Evolutionary conservation across 2,113 vertebrate species (phyloP), one percentile per base, ranked within the genome.

Genomic region (Crotalus helleri): DNA sequence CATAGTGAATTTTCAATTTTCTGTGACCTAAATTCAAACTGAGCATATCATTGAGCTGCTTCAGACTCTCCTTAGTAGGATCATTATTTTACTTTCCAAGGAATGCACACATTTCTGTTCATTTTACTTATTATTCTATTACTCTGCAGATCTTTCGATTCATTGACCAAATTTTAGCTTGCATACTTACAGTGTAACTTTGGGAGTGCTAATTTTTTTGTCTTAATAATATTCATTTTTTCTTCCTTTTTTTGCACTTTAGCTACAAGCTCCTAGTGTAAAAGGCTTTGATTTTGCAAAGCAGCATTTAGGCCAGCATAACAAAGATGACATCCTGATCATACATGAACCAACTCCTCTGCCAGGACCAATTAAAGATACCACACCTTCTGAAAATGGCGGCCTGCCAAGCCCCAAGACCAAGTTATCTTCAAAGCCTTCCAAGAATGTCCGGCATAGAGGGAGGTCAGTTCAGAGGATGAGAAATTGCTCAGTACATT

Each of bases 281-380:
- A 99, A 99, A 97, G 99, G 99, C 94, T 99, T 99, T 85, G 99
- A 99, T 96, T 99, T 99, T 97, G 99, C 99, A 91, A 99, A 99
- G 97, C 99, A 99, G 94, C 99, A 99, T 96, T 98, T 99, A 96
- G 99, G 99, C 55, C 99, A 99, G 97, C 99, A 99, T 97, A 99
- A 97, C 94, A 99, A 99, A 96, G 99, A 99, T 58, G 99, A 99
- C 94, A 97, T 99, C 91, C 97, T 99, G 97, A 99, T 99, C 92
- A 98, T 99, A 94, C 99, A 99, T 7, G 99, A 99, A 96, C 97
- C 98, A 0, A 97, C 93, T 58, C 98, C 98, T 33, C 97, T 93
- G 94, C 97, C 98, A 2, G 97, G 97, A 92, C 97, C 98, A 26
- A 93, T 98, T 89, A 99, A 99, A 97, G 99, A 99, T 46, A 94